Percentiles rank a stretch among this genome's conserved stretches.
Evolutionary conservation across 2,113 vertebrate species (phyloP).

Genomic region (Mobula hypostoma): DNA sequence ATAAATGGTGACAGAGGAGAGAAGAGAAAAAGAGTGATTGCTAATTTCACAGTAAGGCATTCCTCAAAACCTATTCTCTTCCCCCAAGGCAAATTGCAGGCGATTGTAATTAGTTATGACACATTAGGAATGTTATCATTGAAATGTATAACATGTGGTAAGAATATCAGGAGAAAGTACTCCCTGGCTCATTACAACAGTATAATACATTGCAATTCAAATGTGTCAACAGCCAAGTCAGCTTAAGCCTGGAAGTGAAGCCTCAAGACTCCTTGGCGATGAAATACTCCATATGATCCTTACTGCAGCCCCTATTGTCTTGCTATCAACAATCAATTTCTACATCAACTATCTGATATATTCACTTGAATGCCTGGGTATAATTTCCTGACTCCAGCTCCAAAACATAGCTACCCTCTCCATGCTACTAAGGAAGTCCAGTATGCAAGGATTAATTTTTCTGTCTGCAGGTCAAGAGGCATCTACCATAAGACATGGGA

Average conservation of each 20-base stretch:
- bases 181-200: neutral
- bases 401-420: no score
- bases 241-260: neutral
- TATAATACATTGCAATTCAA: neutral
- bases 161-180: neutral
- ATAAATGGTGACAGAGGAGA: neutral
- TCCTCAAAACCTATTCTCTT: neutral
- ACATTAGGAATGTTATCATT: neutral
- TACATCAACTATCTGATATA: no score
- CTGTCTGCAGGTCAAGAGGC: no score
- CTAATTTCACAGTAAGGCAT: neutral
- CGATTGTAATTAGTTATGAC: neutral
- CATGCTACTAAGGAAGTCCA: no score
- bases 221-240: neutral
- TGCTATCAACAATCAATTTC: no score
- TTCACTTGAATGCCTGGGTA: no score
- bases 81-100: neutral
- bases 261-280: no score
- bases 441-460: no score
- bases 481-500: no score
- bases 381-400: no score
- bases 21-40: neutral
- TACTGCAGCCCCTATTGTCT: no score
- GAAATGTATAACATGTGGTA: neutral
- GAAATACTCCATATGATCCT: no score